These are phyloP conservation scores for Thumatha senex DNA, from an alignment of 2,888 invertebrate genomes.

Conservation along the genomic window DNA sequence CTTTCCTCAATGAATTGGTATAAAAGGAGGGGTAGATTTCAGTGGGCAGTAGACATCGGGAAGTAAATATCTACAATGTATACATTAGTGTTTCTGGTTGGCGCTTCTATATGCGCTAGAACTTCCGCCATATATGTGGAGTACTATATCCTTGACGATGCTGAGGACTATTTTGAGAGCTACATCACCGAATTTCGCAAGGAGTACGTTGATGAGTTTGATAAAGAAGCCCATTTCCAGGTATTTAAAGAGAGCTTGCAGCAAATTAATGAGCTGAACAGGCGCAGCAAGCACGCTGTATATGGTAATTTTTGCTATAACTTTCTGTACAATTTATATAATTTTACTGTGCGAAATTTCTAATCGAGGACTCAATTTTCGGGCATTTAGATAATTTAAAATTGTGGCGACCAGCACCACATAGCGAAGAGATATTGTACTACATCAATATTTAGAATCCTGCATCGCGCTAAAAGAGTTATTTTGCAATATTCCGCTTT, in stretches of 20 bases:
- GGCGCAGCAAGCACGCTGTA: not conserved
- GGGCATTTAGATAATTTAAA: too few species aligned
- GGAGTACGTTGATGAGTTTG: conserved; percentile 11
- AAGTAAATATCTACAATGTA: not conserved
- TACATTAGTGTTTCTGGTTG: conserved; percentile 5
- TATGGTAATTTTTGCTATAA: conserved; percentile 12
- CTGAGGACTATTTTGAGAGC: conserved; percentile 13
- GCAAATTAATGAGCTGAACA: conserved; percentile 8
- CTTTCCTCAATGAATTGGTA: too few species aligned
- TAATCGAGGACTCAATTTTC: too few species aligned
- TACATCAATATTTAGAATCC: too few species aligned
- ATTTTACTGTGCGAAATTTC: too few species aligned
- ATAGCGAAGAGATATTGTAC: too few species aligned
- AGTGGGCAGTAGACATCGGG: not conserved
- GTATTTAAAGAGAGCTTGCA: conserved; percentile 20
- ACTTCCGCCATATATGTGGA: not conserved
- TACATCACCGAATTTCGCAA: conserved; percentile 12
- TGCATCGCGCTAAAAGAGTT: too few species aligned
- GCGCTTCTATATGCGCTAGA: not conserved
- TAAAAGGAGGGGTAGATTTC: too few species aligned
- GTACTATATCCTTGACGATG: conserved; percentile 11
- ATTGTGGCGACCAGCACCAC: too few species aligned
- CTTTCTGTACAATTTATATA: too few species aligned
- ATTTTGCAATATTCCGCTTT: too few species aligned
- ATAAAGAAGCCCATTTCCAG: conserved; percentile 18